Conservation (phyloP, 1,140 invertebrate species). For the Semibalanus balanoides region DNA sequence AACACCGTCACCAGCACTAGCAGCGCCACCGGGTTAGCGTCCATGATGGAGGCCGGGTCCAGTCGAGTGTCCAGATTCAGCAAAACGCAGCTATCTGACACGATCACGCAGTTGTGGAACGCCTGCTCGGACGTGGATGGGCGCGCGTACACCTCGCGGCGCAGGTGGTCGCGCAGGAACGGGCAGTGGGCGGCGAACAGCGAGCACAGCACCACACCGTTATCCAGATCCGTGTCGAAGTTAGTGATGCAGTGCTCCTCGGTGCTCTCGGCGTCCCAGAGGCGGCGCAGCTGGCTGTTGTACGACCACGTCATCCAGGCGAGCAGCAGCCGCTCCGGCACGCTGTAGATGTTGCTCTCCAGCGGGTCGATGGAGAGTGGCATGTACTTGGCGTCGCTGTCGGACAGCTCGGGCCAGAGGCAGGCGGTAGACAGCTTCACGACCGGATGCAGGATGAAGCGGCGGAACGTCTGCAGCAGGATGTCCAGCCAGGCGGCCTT, state of each 20-base stretch:
- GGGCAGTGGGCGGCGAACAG: background rate
- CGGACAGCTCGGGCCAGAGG: background rate
- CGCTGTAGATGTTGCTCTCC: background rate
- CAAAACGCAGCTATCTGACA: background rate
- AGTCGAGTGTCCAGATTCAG: background rate
- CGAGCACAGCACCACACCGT: background rate
- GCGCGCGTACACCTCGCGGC: background rate
- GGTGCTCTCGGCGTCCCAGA: background rate
- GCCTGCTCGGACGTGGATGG: background rate
- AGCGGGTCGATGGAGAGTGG: background rate
- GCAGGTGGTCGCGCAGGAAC: background rate
- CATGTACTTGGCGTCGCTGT: background rate
- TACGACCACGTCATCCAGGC: background rate
- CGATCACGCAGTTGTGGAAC: background rate
- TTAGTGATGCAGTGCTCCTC: background rate
- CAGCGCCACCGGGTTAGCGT: background rate
- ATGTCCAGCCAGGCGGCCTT: background rate
- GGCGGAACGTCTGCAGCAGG: background rate
- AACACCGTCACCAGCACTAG: background rate
- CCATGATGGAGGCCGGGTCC: background rate
- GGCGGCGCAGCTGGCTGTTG: background rate
- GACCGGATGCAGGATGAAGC: background rate
- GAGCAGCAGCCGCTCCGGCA: background rate
- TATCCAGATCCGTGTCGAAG: background rate
- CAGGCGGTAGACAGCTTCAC: background rate